A percentile compares a stretch with the other conserved stretches of the same genome.
Conservation (phyloP, 1,140 invertebrate species). For the Sitophilus oryzae region DNA sequence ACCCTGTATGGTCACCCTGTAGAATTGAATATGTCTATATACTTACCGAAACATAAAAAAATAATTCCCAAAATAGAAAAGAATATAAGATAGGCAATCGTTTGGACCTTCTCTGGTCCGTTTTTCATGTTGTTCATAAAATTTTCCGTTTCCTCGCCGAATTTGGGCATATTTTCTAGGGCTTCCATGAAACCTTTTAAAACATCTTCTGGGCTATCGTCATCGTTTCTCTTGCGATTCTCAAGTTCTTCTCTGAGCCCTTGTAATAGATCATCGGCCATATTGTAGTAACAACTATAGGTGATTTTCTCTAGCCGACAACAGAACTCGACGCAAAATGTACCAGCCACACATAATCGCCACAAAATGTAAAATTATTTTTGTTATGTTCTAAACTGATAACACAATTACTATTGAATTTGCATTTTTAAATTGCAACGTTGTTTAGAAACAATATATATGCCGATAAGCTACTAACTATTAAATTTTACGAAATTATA, state of each 20-base stretch:
- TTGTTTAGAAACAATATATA: neutral
- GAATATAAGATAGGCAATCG: too few species aligned
- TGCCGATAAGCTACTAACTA: neutral
- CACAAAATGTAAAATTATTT: conserved; percentile 1
- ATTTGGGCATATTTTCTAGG: conserved; percentile 4
- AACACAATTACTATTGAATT: neutral
- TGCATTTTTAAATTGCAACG: neutral
- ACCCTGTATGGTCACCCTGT: too few species aligned
- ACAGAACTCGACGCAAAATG: neutral
- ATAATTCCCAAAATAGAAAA: too few species aligned
- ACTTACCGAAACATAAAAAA: too few species aligned
- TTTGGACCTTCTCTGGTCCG: too few species aligned
- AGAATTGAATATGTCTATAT: too few species aligned
- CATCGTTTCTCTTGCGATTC: neutral
- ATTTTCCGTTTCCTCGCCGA: conserved; percentile 5
- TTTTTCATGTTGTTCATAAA: neutral
- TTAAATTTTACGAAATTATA: neutral
- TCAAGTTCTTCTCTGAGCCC: conserved; percentile 5
- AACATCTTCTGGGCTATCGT: neutral
- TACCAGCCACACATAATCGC: neutral
- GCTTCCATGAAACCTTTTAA: conserved; percentile 7
- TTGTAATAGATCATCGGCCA: conserved; percentile 17
- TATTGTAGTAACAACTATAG: too few species aligned
- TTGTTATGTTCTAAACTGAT: neutral
- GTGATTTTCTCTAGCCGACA: neutral